Percentiles rank a stretch among this genome's conserved stretches.
Conservation (phyloP, 2,113 vertebrate species). For the Phaethon lepturus region DNA sequence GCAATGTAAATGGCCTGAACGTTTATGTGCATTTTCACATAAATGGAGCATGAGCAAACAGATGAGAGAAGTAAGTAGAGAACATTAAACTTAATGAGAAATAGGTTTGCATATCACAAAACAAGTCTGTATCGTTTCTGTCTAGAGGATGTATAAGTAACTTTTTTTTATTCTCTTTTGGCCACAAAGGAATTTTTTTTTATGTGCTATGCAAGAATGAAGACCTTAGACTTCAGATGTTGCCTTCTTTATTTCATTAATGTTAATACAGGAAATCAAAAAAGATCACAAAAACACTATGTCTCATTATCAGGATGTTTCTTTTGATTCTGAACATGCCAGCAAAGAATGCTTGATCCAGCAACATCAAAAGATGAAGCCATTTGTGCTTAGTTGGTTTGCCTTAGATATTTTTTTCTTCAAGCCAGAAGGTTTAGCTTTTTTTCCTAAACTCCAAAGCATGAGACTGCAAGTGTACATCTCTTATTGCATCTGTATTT, state of each 20-base stretch:
- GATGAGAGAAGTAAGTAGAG: background rate
- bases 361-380: conserved; percentile 74
- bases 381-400: conserved; percentile 59
- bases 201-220: conserved; percentile 47
- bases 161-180: conserved; percentile 6
- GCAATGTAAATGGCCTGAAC: background rate
- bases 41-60: background rate
- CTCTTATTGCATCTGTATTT: conserved; percentile 66
- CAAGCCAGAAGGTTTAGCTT: conserved; percentile 64
- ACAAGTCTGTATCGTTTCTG: background rate
- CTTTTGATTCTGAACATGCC: conserved; percentile 67
- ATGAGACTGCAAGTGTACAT: conserved; percentile 50
- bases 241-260: conserved; percentile 74
- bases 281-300: conserved; percentile 66
- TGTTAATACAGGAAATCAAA: conserved; percentile 71
- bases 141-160: background rate
- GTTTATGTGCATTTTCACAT: background rate
- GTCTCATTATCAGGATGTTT: conserved; percentile 74
- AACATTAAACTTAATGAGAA: background rate
- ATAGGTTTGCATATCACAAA: background rate
- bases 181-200: conserved; percentile 27
- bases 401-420: conserved; percentile 55
- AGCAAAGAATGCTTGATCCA: conserved; percentile 66
- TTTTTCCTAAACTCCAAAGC: conserved; percentile 53
- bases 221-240: conserved; percentile 60